Base-by-base conservation (phyloP, 2,888 invertebrate species). In the Kryphioiulus occultus region DNA sequence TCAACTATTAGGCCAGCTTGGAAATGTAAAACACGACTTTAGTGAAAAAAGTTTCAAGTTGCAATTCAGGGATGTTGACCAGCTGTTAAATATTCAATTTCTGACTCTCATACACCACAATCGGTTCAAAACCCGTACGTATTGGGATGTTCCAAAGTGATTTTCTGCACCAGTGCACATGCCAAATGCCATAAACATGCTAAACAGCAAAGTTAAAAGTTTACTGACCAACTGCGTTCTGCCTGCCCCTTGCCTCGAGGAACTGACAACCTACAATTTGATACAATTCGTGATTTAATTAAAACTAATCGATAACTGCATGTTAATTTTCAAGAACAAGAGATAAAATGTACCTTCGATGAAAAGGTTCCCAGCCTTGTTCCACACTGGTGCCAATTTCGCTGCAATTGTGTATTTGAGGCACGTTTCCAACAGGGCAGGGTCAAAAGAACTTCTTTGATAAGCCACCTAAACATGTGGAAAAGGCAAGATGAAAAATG, bases 331-430 rank as follows among this genome's bases (percentile, higher is more conserved):
- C 68, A 68, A 68, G 68, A 26, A 12, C 68, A 68, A 68, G 68
- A 22, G 26, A 26, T 26, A 26, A 68, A 26, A 68, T 22, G n/a
- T 53, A 87, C 87, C 87, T 85, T 87, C 32, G 39, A 87, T 85
- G 47, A 85, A 42, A 47, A 87, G 26, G 44, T 83, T 83, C 47
- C 87, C 87, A 35, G 32, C 47, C 47, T 87, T 85, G 85, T 87
- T 87, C 87, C 87, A 87, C 17, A 10, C 30, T 5, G 87, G 87
- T 32, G 87, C 47, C 35, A 87, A 35, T 87, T 87, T 87, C 4
- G 85, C 39, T 35, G 85, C 22, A 35, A 87, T 47, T 85, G 85
- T 87, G 59, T 87, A 87, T 85, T 87, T 83, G 10, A 87, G 59
- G 44, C 87, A 87, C 84, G 42, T 35, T 84, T 84, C 84, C 5